phyloP scores from a whole-genome alignment of 2,113 vertebrate genomes.

The Lepidothrix coronata region DNA sequence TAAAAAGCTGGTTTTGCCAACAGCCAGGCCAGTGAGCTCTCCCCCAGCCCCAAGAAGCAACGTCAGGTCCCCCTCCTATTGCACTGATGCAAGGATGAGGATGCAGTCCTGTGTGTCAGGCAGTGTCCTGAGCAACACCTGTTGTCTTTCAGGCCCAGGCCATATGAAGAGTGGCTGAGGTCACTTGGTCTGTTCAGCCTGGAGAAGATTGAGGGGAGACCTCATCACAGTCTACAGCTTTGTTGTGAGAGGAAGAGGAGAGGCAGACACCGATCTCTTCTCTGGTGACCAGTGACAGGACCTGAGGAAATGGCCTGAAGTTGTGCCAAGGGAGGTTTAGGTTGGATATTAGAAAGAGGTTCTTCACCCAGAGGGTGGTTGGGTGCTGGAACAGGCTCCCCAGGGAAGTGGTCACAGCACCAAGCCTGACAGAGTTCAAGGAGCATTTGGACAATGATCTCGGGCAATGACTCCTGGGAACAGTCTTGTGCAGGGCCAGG shows the following conservation, averaged over 20 bases:
- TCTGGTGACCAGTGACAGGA: background rate
- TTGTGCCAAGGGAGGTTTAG: background rate
- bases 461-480: background rate
- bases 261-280: background rate
- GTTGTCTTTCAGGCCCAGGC: no score
- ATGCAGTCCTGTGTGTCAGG: background rate
- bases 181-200: background rate
- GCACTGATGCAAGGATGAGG: background rate
- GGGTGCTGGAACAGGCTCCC: background rate
- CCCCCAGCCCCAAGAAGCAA: background rate
- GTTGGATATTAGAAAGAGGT: background rate
- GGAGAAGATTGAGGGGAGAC: background rate
- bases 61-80: accelerated
- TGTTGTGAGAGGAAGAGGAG: background rate
- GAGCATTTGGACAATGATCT: background rate
- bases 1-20: background rate
- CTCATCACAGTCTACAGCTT: background rate
- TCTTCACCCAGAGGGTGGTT: background rate
- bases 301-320: background rate
- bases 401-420: background rate
- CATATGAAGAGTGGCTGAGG: background rate
- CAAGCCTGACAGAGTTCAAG: background rate
- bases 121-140: accelerated
- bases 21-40: background rate
- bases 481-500: background rate